Evolutionary conservation across 2,888 invertebrate genomes (phyloP), one percentile per base, ranked within the genome.

Genomic region (Athalia rosae): DNA sequence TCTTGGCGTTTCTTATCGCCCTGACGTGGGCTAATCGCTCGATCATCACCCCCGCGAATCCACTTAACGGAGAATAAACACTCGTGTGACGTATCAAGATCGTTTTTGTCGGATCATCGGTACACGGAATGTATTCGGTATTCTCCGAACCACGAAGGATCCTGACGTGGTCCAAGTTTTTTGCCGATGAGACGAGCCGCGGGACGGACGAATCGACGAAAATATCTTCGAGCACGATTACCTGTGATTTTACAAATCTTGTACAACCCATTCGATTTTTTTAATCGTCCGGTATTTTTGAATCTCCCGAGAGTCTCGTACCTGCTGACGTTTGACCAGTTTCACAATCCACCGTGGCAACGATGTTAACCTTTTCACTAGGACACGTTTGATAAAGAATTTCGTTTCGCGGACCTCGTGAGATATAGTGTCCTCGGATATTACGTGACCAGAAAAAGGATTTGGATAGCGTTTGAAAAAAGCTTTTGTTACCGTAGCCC

Each of bases 1-100:
- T 28, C 45, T 76, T 76, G 9, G 77, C 69, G 74, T 77, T 78
- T 6, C 47, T 77, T 62, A 79, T 78, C 71, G 79, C 63, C n/a
- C 61, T 66, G 7, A 61, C 77, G 76, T 79, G 79, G 76, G 77
- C 76, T 56, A 80, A 28, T 13, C 11, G 28, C 28, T 43, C n/a
- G 45, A 67, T 67, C 67, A 41, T 8, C 67, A n/a, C 67, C 43
- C 9, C 45, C 45, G 13, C 47, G 5, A 9, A 43, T 43, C 41
- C 5, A 3, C 5, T 43, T 67, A 43, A 4, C n/a, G 4, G 48
- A 4, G 4, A n/a, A 63, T 15, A 28, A 28, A 28, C 28, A 28
- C 28, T 28, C 28, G 28, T 63, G 47, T 0, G n/a, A 1, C 15
- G 53, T 69, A 56, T 9, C 28, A 48, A 50, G 28, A 28, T 28